These are phyloP conservation scores for Anastatus disparis DNA, from an alignment of 1,140 invertebrate genomes.

Conservation along the genomic window DNA sequence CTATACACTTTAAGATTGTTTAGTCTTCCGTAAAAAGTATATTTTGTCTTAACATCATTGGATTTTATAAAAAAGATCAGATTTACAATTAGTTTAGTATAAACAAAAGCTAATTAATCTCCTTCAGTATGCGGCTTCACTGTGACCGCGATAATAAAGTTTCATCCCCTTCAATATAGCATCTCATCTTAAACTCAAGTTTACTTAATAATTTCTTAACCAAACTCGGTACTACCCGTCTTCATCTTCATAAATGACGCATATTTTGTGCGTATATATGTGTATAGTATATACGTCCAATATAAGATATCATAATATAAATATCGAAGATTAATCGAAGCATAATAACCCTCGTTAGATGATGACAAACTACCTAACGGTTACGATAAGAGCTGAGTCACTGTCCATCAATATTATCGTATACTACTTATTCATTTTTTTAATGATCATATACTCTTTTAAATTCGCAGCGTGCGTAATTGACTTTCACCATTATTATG, in stretches of 20 bases:
- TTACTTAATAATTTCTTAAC: not conserved
- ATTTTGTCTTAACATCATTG: too few relatives aligned
- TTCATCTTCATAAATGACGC: not conserved
- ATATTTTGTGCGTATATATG: too few relatives aligned
- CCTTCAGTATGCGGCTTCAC: not conserved
- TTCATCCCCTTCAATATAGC: not conserved
- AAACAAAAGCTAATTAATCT: conserved; percentile 13
- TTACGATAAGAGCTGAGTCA: conserved; percentile 54
- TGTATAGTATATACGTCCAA: too few relatives aligned
- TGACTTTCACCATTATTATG: conserved; percentile 17
- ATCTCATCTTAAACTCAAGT: not conserved
- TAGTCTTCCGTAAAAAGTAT: too few relatives aligned
- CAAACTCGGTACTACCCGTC: not conserved
- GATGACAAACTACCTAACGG: conserved; percentile 56
- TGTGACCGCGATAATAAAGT: conserved; percentile 14
- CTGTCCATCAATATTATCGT: conserved; percentile 58
- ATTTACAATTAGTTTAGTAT: conserved; percentile 7
- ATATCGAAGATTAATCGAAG: conserved; percentile 62
- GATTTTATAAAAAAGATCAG: not conserved
- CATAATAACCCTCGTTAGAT: conserved; percentile 55
- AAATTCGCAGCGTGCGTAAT: not conserved
- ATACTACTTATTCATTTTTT: not conserved
- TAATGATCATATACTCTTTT: too few relatives aligned
- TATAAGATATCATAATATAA: conserved; percentile 58
- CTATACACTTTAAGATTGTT: not conserved